Evolutionary conservation across 2,888 invertebrate species (phyloP).

Genomic region (Eupsilia transversa): DNA sequence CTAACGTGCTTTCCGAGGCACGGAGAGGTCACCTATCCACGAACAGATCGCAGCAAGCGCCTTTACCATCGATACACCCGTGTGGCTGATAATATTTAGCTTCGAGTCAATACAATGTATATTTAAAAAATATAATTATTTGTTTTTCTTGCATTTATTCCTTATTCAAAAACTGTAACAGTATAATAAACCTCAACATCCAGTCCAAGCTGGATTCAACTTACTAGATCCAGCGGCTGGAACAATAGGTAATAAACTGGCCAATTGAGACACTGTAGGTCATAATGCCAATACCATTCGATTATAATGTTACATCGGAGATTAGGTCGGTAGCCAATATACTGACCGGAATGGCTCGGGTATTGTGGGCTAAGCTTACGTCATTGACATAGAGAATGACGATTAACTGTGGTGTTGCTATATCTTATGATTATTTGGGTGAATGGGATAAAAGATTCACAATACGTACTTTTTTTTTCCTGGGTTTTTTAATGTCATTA

Average conservation of each 20-base stretch:
- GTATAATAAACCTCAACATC: neutral
- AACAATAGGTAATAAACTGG: neutral
- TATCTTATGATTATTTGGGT: neutral
- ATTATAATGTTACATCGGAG: conserved; percentile 18
- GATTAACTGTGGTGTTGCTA: neutral
- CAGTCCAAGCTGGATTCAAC: neutral
- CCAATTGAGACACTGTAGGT: neutral
- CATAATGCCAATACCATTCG: conserved; percentile 16
- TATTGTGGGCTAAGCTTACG: conserved; percentile 3
- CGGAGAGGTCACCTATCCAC: too few relatives aligned
- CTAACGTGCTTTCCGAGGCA: too few relatives aligned
- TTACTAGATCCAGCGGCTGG: neutral
- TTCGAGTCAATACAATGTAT: too few relatives aligned
- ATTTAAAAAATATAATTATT: too few relatives aligned
- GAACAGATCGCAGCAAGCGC: too few relatives aligned
- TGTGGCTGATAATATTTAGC: too few relatives aligned
- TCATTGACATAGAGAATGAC: conserved; percentile 10
- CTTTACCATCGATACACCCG: too few relatives aligned
- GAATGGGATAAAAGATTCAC: neutral
- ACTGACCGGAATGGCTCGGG: neutral
- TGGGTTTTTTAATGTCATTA: too few relatives aligned
- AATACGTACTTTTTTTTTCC: neutral
- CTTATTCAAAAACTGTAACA: neutral
- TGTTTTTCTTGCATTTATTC: too few relatives aligned
- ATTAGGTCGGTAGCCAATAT: conserved; percentile 22